Evolutionary conservation across 2,113 vertebrate species (phyloP).

Genomic region (Stigmatopora argus): DNA sequence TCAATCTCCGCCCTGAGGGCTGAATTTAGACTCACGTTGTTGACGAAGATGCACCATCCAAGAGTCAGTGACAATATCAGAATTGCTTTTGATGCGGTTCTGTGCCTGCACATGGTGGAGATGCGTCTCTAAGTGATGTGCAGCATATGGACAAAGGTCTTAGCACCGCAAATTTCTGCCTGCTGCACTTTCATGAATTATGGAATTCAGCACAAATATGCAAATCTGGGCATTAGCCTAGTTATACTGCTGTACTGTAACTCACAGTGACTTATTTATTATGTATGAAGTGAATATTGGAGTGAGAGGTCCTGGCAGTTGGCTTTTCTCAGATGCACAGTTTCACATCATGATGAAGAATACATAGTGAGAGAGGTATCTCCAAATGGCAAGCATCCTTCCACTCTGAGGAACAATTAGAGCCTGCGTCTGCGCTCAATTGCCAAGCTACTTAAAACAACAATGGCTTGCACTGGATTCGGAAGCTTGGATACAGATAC

Average conservation of each 20-base stretch:
- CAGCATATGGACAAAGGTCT: constrained; percentile 40
- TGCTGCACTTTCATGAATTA: constrained; percentile 62
- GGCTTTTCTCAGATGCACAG: constrained; percentile 36
- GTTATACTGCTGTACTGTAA: constrained; percentile 66
- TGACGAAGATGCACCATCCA: constrained; percentile 32
- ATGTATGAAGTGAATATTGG: constrained; percentile 60
- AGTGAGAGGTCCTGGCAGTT: constrained; percentile 53
- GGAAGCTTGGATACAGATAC: constrained; percentile 49
- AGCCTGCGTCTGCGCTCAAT: constrained; percentile 51
- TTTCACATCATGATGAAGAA: constrained; percentile 44
- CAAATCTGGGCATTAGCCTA: constrained; percentile 69
- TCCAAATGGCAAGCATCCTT: constrained; percentile 40
- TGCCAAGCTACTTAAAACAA: constrained; percentile 64
- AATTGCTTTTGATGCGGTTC: constrained; percentile 20
- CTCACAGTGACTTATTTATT: constrained; percentile 69
- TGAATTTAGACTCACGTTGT: constrained; percentile 31
- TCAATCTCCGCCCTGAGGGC: constrained; percentile 35
- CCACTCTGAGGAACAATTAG: constrained; percentile 45
- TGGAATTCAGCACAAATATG: constrained; percentile 67
- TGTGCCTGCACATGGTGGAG: constrained; percentile 14
- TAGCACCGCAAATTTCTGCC: constrained; percentile 25
- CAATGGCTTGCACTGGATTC: constrained; percentile 65
- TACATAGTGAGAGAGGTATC: constrained; percentile 40
- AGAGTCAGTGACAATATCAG: constrained; percentile 20
- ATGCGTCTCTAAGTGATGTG: constrained; percentile 9